phyloP scores from a whole-genome alignment of 1,140 invertebrate species.

The Akabosia matsudoensis region DNA sequence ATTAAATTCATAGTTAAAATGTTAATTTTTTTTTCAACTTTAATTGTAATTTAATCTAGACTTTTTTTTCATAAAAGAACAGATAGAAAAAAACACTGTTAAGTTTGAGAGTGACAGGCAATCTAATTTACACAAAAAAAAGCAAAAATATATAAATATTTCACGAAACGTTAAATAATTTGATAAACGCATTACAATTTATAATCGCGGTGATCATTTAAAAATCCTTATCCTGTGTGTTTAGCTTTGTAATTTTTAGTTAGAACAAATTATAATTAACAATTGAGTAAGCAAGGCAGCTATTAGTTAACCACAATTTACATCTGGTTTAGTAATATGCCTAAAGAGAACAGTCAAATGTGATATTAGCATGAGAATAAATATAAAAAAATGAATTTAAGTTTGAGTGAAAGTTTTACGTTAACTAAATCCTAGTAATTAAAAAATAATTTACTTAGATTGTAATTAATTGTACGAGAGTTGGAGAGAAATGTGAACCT shows the following conservation, averaged over 20 bases:
- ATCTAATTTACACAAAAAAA: not conserved
- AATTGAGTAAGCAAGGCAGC: not conserved
- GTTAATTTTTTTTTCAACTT: not conserved
- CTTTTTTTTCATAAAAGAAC: not conserved
- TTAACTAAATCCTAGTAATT: not conserved
- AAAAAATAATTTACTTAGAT: not conserved
- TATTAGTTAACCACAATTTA: not conserved
- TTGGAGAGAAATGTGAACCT: not conserved
- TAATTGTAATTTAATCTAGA: not conserved
- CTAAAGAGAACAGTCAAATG: not conserved
- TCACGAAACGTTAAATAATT: not conserved
- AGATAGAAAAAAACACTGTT: not conserved
- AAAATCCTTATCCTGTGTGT: no score
- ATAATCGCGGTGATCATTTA: no score
- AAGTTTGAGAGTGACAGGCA: not conserved
- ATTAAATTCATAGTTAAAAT: not conserved
- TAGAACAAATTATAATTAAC: no score
- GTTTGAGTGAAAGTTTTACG: conserved; percentile 18
- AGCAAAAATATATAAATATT: not conserved
- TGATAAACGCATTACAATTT: no score
- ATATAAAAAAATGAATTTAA: conserved; percentile 3
- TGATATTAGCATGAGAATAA: conserved; percentile 19
- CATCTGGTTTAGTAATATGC: not conserved
- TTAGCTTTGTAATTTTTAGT: not conserved
- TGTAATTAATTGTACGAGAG: not conserved